A percentile compares a stretch with the other conserved stretches of the same genome.
phyloP scores from a whole-genome alignment of 2,888 invertebrate genomes.

The Drosophila demipolita region DNA sequence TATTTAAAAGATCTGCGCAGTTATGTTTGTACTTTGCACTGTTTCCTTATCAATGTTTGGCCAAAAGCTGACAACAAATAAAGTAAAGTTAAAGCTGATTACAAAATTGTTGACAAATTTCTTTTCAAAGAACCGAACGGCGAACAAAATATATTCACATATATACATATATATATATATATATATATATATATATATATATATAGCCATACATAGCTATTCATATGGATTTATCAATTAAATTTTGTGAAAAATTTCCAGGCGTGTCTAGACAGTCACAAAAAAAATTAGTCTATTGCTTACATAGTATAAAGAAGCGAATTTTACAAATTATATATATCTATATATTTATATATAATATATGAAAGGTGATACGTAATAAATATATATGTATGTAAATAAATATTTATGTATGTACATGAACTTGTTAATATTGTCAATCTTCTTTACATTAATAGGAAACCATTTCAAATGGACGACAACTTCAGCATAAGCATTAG shows the following conservation, averaged over 20 bases:
- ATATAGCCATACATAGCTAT: neutral
- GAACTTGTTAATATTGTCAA: neutral
- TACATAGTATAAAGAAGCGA: neutral
- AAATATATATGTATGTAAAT: neutral
- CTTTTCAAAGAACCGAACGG: constrained; percentile 7
- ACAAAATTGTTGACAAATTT: constrained; percentile 10
- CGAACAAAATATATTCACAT: constrained; percentile 1
- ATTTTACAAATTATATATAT: neutral
- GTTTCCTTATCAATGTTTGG: constrained; percentile 31
- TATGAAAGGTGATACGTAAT: neutral
- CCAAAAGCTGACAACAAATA: constrained; percentile 15
- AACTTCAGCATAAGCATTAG: constrained; percentile 3
- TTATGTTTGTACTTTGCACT: constrained; percentile 57
- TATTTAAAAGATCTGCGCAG: constrained; percentile 59
- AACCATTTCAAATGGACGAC: neutral
- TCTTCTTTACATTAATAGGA: constrained; percentile 13
- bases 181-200: neutral
- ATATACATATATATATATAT: neutral
- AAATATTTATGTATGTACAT: neutral
- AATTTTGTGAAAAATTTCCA: constrained; percentile 43
- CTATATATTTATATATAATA: neutral
- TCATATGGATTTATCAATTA: constrained; percentile 41
- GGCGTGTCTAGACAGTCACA: constrained; percentile 29
- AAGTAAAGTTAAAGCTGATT: neutral
- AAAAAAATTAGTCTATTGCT: constrained; percentile 40